Evolutionary conservation across 2,888 invertebrate genomes (phyloP).

Genomic region (Cancer borealis): DNA sequence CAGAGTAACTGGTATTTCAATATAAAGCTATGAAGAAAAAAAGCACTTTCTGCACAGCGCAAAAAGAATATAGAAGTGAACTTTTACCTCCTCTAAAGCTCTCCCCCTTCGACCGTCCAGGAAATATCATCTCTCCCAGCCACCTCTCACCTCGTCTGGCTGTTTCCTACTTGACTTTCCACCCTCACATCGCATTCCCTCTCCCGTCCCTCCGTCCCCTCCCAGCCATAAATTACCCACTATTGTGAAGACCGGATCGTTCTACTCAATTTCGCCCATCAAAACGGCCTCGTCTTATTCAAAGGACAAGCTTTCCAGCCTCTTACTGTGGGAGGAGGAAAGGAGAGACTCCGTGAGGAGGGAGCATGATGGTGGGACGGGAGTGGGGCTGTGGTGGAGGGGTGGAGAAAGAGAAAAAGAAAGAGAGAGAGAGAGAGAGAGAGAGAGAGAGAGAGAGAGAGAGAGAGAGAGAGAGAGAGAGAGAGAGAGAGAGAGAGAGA

Average conservation of each 20-base stretch:
- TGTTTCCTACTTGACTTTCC: slow-evolving; percentile 27
- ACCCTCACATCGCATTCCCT: neutral
- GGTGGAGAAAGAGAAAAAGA: neutral
- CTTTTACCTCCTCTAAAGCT: neutral
- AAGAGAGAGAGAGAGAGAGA: neutral
- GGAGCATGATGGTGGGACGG: neutral
- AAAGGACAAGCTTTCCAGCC: slow-evolving; percentile 10
- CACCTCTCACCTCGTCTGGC: neutral
- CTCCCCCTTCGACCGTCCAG: slow-evolving; percentile 1
- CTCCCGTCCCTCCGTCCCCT: neutral
- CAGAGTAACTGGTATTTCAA: neutral
- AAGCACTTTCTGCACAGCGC: neutral
- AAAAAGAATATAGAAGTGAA: neutral
- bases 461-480: slow-evolving; percentile 9
- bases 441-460: neutral
- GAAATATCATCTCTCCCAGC: neutral
- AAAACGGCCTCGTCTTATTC: neutral
- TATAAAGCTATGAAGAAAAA: neutral
- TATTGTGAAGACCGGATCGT: slow-evolving; percentile 29
- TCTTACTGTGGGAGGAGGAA: neutral
- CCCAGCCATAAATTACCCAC: neutral
- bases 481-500: neutral
- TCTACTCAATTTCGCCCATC: neutral
- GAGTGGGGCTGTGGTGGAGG: neutral
- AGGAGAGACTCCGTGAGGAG: neutral